phyloP scores from a whole-genome alignment of 53 echinoderm and acorn worm species.

The Henricia sp. region DNA sequence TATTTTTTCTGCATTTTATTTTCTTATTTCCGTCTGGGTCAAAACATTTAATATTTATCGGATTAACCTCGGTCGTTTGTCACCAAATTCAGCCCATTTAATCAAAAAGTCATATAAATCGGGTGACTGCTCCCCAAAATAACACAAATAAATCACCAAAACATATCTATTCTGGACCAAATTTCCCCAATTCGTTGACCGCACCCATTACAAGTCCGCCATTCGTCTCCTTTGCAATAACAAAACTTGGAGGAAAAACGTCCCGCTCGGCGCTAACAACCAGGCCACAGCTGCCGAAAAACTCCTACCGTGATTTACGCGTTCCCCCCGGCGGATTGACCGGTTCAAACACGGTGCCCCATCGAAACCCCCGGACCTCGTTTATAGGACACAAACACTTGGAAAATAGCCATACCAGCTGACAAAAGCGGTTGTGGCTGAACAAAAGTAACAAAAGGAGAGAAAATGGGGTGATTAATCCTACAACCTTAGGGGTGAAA shows the following conservation, averaged over 20 bases:
- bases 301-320: conserved; percentile 53
- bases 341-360: conserved; percentile 51
- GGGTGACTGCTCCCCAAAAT: conserved; percentile 15
- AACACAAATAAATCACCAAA: conserved; percentile 49
- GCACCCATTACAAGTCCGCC: conserved; percentile 3
- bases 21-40: too few relatives aligned
- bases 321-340: conserved; percentile 7
- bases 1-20: too few relatives aligned
- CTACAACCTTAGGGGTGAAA: conserved; percentile 22
- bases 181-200: conserved; percentile 44
- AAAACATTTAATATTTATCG: too few relatives aligned
- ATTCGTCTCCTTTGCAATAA: neutral
- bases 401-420: conserved; percentile 35
- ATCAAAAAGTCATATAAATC: too few relatives aligned
- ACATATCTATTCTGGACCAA: neutral
- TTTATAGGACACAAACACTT: conserved; percentile 34
- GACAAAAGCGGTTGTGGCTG: neutral
- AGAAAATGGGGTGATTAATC: conserved; percentile 32
- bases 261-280: neutral
- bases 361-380: conserved; percentile 1
- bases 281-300: conserved; percentile 44
- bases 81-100: neutral
- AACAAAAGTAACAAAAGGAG: neutral
- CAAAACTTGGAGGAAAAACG: neutral
- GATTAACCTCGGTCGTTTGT: too few relatives aligned